Percentiles rank a stretch among this genome's conserved stretches.
These are phyloP conservation scores for Oceanodroma tethys DNA, from an alignment of 2,113 vertebrate genomes.

Conservation along the genomic window DNA sequence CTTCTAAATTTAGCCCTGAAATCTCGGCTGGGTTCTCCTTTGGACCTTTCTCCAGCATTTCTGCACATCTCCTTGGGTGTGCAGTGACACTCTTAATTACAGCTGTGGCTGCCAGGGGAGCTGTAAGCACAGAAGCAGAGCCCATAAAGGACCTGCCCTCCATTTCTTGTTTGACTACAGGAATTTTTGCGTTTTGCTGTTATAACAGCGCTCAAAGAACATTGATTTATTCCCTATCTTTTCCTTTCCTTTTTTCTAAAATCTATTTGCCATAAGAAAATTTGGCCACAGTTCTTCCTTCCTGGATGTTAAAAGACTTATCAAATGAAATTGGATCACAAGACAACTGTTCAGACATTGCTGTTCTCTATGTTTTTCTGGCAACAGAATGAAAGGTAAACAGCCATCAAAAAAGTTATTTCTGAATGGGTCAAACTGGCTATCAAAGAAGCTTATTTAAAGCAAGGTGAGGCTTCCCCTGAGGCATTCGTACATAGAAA, in stretches of 20 bases:
- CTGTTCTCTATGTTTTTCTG: slow-evolving; percentile 29
- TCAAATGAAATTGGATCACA: slow-evolving; percentile 21
- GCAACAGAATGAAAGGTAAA: slow-evolving; percentile 41
- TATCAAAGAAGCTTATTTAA: slow-evolving; percentile 37
- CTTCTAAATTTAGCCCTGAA: slow-evolving; percentile 15
- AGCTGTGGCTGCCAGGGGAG: slow-evolving; percentile 19
- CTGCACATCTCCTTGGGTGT: not conserved
- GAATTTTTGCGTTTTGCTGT: not conserved
- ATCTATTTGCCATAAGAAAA: not conserved
- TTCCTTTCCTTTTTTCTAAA: not conserved
- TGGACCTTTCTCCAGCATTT: not conserved
- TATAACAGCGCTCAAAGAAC: not conserved
- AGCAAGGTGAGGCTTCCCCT: not conserved
- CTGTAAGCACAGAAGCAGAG: not conserved
- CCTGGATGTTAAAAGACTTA: not conserved
- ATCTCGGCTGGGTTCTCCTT: not conserved
- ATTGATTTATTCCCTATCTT: not conserved
- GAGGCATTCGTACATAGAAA: not conserved
- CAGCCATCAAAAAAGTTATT: slow-evolving; percentile 33
- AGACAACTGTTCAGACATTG: not conserved
- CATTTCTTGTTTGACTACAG: not conserved
- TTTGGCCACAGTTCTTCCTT: not conserved
- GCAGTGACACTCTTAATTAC: slow-evolving; percentile 39
- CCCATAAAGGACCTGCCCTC: not conserved
- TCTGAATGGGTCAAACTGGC: slow-evolving; percentile 41